Conservation (phyloP, 2,797 vertebrate species). For the Sylvilagus floridanus region DNA sequence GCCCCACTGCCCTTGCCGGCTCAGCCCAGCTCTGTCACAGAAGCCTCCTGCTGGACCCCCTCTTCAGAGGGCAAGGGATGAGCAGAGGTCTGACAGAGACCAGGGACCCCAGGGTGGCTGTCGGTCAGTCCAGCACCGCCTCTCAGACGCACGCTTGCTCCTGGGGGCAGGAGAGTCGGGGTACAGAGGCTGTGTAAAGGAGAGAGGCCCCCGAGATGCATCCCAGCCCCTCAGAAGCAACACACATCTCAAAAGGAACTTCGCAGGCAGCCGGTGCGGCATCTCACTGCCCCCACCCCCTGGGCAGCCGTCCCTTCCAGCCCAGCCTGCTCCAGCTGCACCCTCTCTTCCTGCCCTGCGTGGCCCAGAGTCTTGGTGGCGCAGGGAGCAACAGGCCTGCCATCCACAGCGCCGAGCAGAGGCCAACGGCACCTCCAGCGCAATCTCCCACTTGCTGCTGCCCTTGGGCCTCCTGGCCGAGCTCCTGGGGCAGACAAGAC, state of each 20-base stretch:
- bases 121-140: not conserved
- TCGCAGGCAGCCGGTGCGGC: not conserved
- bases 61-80: not conserved
- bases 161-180: no score
- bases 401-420: not conserved
- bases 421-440: not conserved
- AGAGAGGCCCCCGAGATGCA: not conserved
- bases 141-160: not conserved
- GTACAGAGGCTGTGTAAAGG: accelerated
- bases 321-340: not conserved
- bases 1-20: not conserved
- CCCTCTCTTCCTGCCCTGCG: not conserved
- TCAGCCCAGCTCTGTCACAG: not conserved
- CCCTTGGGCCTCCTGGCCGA: not conserved
- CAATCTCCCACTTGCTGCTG: not conserved
- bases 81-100: not conserved
- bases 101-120: not conserved
- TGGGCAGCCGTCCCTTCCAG: not conserved
- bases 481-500: not conserved
- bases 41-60: not conserved
- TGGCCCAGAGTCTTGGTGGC: not conserved
- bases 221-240: not conserved
- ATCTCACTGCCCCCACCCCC: not conserved
- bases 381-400: not conserved
- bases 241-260: not conserved